Percentiles rank a stretch among this genome's conserved stretches.
phyloP scores from a whole-genome alignment of 2,888 invertebrate species.

The Ectemnius cavifrons region DNA sequence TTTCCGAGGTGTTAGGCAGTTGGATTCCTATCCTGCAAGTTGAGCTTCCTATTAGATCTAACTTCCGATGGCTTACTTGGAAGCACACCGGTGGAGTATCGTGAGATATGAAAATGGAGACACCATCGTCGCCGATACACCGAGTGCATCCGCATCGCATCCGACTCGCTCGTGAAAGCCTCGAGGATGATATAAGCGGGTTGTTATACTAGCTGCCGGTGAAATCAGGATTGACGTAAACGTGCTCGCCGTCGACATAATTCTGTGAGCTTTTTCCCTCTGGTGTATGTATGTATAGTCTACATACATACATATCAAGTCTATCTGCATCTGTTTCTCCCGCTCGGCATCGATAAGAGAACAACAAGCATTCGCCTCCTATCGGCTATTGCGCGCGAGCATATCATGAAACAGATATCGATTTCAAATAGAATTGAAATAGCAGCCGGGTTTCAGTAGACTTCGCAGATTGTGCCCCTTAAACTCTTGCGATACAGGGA shows the following conservation, averaged over 20 bases:
- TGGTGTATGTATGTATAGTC: background rate
- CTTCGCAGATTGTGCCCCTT: background rate
- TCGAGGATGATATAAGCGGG: constrained; percentile 25
- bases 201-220: constrained; percentile 6
- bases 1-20: too few species aligned
- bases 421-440: too few species aligned
- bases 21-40: constrained; percentile 44
- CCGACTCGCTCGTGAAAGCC: constrained; percentile 13
- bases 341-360: too few species aligned
- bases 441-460: background rate
- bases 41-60: background rate
- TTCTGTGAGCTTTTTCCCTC: constrained; percentile 8
- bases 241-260: constrained; percentile 27
- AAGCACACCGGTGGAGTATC: constrained; percentile 29
- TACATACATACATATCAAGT: background rate
- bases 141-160: constrained; percentile 25
- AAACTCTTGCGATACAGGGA: too few species aligned
- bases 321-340: too few species aligned
- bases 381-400: too few species aligned
- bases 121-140: constrained; percentile 25
- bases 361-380: too few species aligned
- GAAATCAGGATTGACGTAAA: constrained; percentile 38
- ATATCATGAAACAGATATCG: too few species aligned
- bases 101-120: constrained; percentile 35
- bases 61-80: background rate